Percentiles rank a stretch among this genome's conserved stretches.
Evolutionary conservation across 2,113 vertebrate species (phyloP).

Genomic region (Myotis brandtii): DNA sequence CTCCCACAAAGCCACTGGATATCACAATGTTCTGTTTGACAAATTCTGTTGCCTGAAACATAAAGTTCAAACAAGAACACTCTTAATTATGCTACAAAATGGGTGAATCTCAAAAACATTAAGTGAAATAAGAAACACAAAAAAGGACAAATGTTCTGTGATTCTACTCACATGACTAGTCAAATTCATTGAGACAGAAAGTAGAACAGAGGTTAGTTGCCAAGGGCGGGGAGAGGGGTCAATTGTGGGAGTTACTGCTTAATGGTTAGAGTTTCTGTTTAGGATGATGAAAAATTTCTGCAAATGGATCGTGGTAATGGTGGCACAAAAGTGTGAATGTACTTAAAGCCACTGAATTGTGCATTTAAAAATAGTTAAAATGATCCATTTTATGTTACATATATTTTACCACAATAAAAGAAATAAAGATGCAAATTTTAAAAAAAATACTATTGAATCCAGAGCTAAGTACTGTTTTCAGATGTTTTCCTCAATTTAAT

Average conservation of each 20-base stretch:
- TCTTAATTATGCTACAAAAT: slow-evolving; percentile 49
- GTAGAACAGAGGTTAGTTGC: not conserved
- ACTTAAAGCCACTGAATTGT: not conserved
- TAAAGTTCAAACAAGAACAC: slow-evolving; percentile 69
- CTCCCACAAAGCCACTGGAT: slow-evolving; percentile 96
- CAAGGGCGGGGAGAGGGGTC: not conserved
- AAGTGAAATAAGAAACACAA: not conserved
- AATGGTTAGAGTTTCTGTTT: slow-evolving; percentile 1
- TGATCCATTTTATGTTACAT: slow-evolving; percentile 4
- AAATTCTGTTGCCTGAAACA: slow-evolving; percentile 95
- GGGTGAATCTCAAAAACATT: not conserved
- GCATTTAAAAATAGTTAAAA: slow-evolving; percentile 33
- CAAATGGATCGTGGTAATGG: not conserved
- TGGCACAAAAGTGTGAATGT: not conserved
- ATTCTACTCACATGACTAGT: not conserved
- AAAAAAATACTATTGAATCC: slow-evolving; percentile 33
- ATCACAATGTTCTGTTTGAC: slow-evolving; percentile 98
- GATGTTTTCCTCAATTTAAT: slow-evolving; percentile 38
- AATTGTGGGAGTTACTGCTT: not conserved
- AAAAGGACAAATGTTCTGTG: not conserved
- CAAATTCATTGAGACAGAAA: slow-evolving; percentile 23
- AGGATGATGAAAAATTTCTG: slow-evolving; percentile 44
- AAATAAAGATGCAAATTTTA: not conserved
- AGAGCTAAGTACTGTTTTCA: slow-evolving; percentile 38
- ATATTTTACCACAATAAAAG: slow-evolving; percentile 46